Percentiles rank a stretch among this genome's conserved stretches.
These are phyloP conservation scores for Drosophila nannoptera DNA, from an alignment of 1,140 invertebrate species.

Conservation along the genomic window DNA sequence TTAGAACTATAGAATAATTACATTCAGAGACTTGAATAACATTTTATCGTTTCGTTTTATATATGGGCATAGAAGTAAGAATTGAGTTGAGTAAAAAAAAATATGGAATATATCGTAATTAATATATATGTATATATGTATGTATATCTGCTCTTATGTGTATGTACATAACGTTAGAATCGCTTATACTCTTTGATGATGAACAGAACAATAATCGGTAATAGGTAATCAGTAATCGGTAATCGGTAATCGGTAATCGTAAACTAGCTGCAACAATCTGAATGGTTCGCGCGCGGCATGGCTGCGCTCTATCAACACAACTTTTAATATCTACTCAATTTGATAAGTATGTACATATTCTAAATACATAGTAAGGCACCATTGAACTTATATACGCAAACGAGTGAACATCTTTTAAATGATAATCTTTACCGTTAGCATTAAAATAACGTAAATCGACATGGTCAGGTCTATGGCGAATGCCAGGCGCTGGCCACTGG, in stretches of 20 bases:
- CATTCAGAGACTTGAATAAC: conserved; percentile 3
- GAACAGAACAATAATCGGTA: no score
- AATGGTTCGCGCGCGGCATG: conserved; percentile 11
- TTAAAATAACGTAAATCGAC: conserved; percentile 41
- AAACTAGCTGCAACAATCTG: conserved; percentile 6
- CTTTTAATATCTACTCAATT: conserved; percentile 34
- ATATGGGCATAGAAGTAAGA: neutral
- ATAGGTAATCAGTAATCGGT: no score
- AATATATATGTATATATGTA: conserved; percentile 1
- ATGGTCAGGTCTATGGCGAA: conserved; percentile 30
- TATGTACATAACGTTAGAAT: neutral
- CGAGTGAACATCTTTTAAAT: conserved; percentile 48
- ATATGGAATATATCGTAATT: neutral
- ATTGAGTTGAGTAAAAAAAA: neutral
- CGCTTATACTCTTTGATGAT: conserved; percentile 7
- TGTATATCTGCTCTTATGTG: neutral
- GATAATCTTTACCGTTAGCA: conserved; percentile 33
- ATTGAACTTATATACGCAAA: conserved; percentile 65
- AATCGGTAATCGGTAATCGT: no score
- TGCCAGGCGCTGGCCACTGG: conserved; percentile 47
- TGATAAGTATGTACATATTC: conserved; percentile 41
- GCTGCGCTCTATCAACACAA: conserved; percentile 23
- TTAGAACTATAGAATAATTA: conserved; percentile 3
- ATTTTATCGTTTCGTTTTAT: conserved; percentile 2
- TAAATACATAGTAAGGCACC: conserved; percentile 73